Percentiles rank a stretch among this genome's conserved stretches.
Evolutionary conservation across 2,797 vertebrate species (phyloP).

Genomic region (Peromyscus nudipes): DNA sequence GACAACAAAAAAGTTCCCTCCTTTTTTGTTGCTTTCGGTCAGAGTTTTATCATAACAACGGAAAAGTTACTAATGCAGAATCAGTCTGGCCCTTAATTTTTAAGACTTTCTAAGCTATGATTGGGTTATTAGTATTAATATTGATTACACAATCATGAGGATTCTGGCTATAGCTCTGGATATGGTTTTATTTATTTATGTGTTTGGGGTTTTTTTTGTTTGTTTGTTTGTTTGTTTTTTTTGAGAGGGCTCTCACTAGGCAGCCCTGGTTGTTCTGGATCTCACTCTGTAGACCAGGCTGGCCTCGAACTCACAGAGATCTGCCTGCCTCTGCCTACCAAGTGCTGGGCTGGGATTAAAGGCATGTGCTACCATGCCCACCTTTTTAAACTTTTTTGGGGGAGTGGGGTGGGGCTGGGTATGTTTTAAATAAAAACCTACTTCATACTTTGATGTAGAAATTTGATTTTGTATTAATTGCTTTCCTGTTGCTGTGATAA

Average conservation of each 20-base stretch:
- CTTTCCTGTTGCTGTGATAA: not conserved
- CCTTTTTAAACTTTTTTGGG: not conserved
- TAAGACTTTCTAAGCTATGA: not conserved
- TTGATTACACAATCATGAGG: not conserved
- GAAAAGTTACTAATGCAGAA: not conserved
- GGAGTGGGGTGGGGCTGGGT: not conserved
- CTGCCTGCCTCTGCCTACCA: not conserved
- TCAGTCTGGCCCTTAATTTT: not conserved
- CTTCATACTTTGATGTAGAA: not conserved
- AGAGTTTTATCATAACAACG: not conserved
- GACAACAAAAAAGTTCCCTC: not conserved
- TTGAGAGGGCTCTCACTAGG: not conserved
- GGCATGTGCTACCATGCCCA: not conserved
- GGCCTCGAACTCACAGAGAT: not conserved
- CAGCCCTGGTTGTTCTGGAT: not conserved
- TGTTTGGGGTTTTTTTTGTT: not conserved
- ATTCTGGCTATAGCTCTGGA: not conserved
- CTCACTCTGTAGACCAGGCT: not conserved
- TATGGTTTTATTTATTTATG: not conserved
- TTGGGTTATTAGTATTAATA: not conserved
- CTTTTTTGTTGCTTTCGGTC: not conserved
- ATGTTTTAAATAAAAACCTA: constrained; percentile 28
- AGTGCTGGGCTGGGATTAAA: not conserved
- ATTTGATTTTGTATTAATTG: not conserved
- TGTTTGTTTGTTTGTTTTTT: accelerated